These are phyloP conservation scores for Leuctra nigra DNA, from an alignment of 2,888 invertebrate genomes.

Conservation along the genomic window DNA sequence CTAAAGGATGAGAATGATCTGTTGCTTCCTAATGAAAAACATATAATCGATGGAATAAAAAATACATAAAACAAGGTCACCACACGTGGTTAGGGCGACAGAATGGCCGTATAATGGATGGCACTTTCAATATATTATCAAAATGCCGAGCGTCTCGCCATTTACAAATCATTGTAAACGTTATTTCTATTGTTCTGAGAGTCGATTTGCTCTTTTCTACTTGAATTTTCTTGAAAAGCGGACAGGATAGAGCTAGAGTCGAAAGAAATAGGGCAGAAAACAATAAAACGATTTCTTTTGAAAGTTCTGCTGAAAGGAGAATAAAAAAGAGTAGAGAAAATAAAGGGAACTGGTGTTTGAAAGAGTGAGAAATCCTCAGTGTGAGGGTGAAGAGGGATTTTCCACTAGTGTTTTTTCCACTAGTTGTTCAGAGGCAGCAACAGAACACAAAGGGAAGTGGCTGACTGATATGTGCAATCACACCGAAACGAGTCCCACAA, in stretches of 20 bases:
- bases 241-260: slow-evolving; percentile 3
- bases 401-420: slow-evolving; percentile 6
- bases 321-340: neutral
- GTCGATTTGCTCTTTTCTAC: slow-evolving; percentile 8
- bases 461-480: slow-evolving; percentile 17
- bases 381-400: neutral
- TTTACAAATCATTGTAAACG: slow-evolving; percentile 4
- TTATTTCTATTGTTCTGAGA: neutral
- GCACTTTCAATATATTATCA: too few relatives aligned
- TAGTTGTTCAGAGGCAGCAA: slow-evolving; percentile 6
- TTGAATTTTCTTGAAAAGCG: neutral
- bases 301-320: slow-evolving; percentile 8
- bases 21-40: too few relatives aligned
- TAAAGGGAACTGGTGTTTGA: slow-evolving; percentile 1
- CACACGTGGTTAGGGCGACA: too few relatives aligned
- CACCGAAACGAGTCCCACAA: slow-evolving; percentile 7
- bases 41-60: too few relatives aligned
- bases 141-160: neutral
- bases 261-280: slow-evolving; percentile 17
- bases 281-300: slow-evolving; percentile 16
- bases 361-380: slow-evolving; percentile 3
- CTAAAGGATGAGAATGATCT: too few relatives aligned
- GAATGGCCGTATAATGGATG: too few relatives aligned
- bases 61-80: too few relatives aligned
- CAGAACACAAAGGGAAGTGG: slow-evolving; percentile 9